Evolutionary conservation across 2,797 vertebrate species (phyloP).

Genomic region (Takifugu rubripes): DNA sequence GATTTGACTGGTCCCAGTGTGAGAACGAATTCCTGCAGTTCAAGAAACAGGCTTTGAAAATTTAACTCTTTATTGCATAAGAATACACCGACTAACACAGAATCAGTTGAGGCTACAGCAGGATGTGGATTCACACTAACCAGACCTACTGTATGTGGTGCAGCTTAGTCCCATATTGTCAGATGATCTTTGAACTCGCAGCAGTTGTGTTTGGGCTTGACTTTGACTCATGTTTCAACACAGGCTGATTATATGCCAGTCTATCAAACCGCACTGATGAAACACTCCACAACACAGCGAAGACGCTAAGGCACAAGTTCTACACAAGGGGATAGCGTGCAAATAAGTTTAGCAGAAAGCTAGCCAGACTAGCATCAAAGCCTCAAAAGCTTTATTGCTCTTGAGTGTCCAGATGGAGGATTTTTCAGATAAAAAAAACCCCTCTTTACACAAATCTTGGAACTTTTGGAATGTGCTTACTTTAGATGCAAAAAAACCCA

Average conservation of each 20-base stretch:
- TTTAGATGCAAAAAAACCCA: not conserved
- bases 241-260: not conserved
- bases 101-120: constrained; percentile 48
- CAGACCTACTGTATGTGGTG: constrained; percentile 16
- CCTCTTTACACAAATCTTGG: not conserved
- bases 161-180: constrained; percentile 10
- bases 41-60: constrained; percentile 27
- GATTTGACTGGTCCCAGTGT: no score
- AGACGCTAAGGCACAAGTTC: constrained; percentile 47
- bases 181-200: constrained; percentile 4
- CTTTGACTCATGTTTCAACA: constrained; percentile 1
- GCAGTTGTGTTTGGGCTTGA: not conserved
- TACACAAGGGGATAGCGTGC: constrained; percentile 12
- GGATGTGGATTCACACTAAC: constrained; percentile 22
- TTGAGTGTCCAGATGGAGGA: not conserved
- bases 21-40: not conserved
- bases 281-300: constrained; percentile 7
- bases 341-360: constrained; percentile 4
- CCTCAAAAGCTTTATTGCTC: not conserved
- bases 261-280: constrained; percentile 28
- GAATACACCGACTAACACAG: constrained; percentile 52
- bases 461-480: not conserved
- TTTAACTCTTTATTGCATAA: constrained; percentile 58
- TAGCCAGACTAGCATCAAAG: not conserved
- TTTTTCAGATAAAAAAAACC: not conserved